phyloP scores from a whole-genome alignment of 2,113 vertebrate species.

The Suncus etruscus region DNA sequence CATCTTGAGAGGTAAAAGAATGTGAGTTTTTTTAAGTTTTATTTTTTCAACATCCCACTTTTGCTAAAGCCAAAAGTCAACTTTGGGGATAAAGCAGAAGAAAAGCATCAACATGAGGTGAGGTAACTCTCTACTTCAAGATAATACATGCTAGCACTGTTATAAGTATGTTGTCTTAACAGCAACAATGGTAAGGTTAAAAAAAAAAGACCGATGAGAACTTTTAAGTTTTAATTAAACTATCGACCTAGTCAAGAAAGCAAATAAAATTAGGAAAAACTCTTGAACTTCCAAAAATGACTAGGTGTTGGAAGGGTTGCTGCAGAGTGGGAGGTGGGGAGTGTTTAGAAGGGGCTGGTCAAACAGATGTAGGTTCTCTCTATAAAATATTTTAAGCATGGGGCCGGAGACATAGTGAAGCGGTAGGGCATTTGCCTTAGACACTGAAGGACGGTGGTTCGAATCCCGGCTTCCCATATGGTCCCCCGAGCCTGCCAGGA shows the following conservation, averaged over 20 bases:
- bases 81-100: background rate
- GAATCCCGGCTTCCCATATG: no score
- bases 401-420: no score
- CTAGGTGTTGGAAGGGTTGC: background rate
- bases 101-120: background rate
- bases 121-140: no score
- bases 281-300: background rate
- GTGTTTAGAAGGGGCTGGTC: no score
- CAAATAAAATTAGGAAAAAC: background rate
- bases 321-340: no score
- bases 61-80: constrained; percentile 35
- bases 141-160: no score
- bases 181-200: background rate
- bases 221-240: background rate
- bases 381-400: no score
- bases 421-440: no score
- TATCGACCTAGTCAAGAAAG: background rate
- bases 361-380: no score
- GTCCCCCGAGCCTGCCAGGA: no score
- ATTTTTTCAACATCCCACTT: constrained; percentile 4
- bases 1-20: background rate
- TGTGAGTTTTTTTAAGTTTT: constrained; percentile 15
- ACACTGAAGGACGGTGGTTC: no score
- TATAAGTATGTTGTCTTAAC: no score
- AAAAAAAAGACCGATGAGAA: background rate